Conservation (phyloP, 2,797 vertebrate species). For the Triplophysa yarkandensis region DNA sequence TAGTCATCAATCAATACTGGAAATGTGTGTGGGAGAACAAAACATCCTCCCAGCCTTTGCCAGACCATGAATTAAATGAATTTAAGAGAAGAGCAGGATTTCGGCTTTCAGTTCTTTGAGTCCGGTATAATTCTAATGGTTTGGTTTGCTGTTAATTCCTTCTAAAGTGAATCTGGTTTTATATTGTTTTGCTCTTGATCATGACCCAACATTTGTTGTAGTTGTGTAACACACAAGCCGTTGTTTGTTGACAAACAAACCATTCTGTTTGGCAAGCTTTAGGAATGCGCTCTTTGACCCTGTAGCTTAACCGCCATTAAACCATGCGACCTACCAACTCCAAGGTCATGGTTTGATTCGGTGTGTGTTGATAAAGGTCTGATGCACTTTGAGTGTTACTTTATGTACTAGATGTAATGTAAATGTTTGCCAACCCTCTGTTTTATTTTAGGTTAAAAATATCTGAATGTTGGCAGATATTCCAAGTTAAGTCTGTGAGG, state of each 20-base stretch:
- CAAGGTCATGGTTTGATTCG: background rate
- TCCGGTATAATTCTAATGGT: no score
- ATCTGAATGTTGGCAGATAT: constrained; percentile 74
- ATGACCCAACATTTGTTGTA: background rate
- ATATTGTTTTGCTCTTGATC: background rate
- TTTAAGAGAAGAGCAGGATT: background rate
- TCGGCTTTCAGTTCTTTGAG: background rate
- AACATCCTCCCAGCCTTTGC: constrained; percentile 36
- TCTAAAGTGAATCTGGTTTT: background rate
- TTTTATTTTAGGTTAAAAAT: constrained; percentile 67
- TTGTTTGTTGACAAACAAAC: constrained; percentile 1
- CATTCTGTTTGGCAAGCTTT: constrained; percentile 16
- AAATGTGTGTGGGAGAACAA: constrained; percentile 51
- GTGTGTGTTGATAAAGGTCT: background rate
- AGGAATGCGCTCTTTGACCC: constrained; percentile 66
- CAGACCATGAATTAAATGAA: background rate
- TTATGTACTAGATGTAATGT: background rate
- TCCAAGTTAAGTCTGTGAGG: constrained; percentile 68
- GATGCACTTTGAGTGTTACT: background rate
- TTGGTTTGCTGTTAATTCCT: background rate
- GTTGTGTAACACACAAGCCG: constrained; percentile 9
- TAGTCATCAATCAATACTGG: constrained; percentile 54
- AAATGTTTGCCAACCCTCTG: constrained; percentile 55
- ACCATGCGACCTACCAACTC: background rate
- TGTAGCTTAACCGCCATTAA: background rate